Conservation (phyloP, 1,140 invertebrate genomes). For the Pseudomyrmex pallidus region DNA sequence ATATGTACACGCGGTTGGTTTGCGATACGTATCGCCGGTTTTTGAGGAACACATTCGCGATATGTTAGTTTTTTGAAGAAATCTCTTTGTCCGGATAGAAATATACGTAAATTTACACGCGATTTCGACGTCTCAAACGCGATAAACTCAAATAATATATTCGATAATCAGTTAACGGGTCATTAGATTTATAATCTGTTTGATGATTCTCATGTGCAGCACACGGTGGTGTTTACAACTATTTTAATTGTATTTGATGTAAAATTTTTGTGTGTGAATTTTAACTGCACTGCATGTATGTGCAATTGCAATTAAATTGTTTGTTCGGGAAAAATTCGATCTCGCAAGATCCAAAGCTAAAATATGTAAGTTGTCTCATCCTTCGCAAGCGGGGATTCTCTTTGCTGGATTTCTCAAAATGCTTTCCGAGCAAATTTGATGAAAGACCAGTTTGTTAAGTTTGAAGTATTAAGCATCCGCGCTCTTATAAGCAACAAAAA, state of each 20-base stretch:
- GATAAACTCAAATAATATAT: background rate
- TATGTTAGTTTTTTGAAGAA: background rate
- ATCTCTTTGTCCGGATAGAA: too few species aligned
- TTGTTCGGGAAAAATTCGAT: constrained; percentile 13
- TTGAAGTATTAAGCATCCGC: constrained; percentile 24
- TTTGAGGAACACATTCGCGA: background rate
- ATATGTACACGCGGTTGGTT: too few species aligned
- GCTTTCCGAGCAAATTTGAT: constrained; percentile 20
- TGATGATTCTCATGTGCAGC: too few species aligned
- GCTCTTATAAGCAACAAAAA: too few species aligned
- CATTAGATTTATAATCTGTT: too few species aligned
- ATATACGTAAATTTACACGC: too few species aligned
- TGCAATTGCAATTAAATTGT: constrained; percentile 26
- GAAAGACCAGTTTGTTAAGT: constrained; percentile 13
- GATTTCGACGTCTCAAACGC: background rate
- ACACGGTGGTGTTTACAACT: too few species aligned
- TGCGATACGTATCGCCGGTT: too few species aligned
- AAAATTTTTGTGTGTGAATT: background rate
- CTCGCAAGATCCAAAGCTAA: constrained; percentile 31
- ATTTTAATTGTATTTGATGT: background rate
- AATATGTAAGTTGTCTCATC: constrained; percentile 26
- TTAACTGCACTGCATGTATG: background rate
- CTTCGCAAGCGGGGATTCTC: background rate
- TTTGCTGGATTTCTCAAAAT: constrained; percentile 35
- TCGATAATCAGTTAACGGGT: background rate